Base-by-base conservation (phyloP, 2,888 invertebrate genomes). In the Aphrophora alni region DNA sequence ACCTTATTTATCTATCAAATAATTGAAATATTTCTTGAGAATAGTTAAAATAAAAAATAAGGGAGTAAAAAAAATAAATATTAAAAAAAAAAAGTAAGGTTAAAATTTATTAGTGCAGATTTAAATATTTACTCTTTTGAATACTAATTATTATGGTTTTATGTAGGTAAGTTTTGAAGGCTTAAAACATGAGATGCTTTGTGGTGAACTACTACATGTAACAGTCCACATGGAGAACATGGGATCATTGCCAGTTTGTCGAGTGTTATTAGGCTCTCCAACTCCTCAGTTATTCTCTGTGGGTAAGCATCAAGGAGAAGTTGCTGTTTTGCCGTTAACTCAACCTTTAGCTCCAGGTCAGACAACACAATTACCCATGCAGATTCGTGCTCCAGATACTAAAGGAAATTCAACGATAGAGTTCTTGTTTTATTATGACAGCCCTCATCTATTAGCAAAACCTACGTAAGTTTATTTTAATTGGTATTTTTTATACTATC, bases 341-440 rank as follows among this genome's bases (percentile, higher is more conserved):
- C 84, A 25, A 38, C 81, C 68, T 86, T 88, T 93, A 85, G 87
- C 90, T 84, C 89, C 92, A 79, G 89, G 91, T 83, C 87, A 90
- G 85, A 87, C 89, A 81, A 88, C 90, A 86, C 89, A 88, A 74
- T 87, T 92, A 82, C 89, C 90, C 25, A 89, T 94, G 86, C 95
- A 93, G 93, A 88, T 95, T 26, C 92, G 93, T 85, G 94, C 94
- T 0, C 93, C 94, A 0, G 91, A 91, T 83, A 88, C 89, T 70
- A 91, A 92, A 76, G 94, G 94, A 0, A 88, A 89, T 27, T 92
- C 92, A 84, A 88, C 90, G 4, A 88, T 95, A 70, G 92, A 95
- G 87, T 88, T 95, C 84, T 89, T 95, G 74, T 93, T 95, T 87
- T 95, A 95, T 87, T 95, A 95, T 86, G 93, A 93, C 85, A 91